A percentile compares a stretch with the other conserved stretches of the same genome.
phyloP scores from a whole-genome alignment of 1,140 invertebrate genomes.

The Drosophila jambulina region DNA sequence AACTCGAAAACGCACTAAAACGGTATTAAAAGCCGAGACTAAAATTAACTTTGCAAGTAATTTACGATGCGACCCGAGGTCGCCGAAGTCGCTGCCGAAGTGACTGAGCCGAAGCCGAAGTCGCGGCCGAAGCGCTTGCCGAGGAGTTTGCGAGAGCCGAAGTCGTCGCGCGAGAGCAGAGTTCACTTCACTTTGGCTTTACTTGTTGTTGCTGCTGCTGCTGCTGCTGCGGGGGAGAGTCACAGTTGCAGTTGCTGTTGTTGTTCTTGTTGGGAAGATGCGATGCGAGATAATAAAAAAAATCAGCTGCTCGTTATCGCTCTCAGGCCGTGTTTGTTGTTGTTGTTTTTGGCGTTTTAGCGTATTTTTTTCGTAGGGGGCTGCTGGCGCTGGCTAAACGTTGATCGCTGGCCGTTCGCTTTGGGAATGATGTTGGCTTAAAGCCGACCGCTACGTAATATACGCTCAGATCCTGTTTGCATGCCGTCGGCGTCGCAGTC shows the following conservation, averaged over 20 bases:
- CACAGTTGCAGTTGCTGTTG: conserved; percentile 23
- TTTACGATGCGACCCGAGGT: conserved; percentile 66
- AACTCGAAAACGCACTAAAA: conserved; percentile 85
- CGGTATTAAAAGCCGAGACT: conserved; percentile 85
- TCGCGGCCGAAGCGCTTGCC: conserved; percentile 22
- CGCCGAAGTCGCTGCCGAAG: conserved; percentile 36
- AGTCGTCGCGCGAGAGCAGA: conserved; percentile 37
- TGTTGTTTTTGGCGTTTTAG: conserved; percentile 23
- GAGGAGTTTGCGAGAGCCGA: conserved; percentile 24
- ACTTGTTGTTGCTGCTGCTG: conserved; percentile 24
- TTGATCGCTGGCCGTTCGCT: conserved; percentile 69
- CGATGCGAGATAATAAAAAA: conserved; percentile 52
- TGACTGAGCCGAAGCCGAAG: conserved; percentile 34
- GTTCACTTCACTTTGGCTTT: conserved; percentile 76
- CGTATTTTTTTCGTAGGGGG: conserved; percentile 1
- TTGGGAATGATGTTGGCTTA: conserved; percentile 83
- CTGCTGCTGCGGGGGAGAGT: conserved; percentile 43
- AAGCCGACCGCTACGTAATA: conserved; percentile 81
- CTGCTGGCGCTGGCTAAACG: conserved; percentile 50
- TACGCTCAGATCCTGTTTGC: conserved; percentile 84
- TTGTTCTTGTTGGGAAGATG: conserved; percentile 29
- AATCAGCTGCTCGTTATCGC: conserved; percentile 70
- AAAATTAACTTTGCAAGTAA: conserved; percentile 84
- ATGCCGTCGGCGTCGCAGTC: conserved; percentile 62
- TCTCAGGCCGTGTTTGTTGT: conserved; percentile 35